phyloP scores from a whole-genome alignment of 1,140 invertebrate genomes.

The Apolygus lucorum region DNA sequence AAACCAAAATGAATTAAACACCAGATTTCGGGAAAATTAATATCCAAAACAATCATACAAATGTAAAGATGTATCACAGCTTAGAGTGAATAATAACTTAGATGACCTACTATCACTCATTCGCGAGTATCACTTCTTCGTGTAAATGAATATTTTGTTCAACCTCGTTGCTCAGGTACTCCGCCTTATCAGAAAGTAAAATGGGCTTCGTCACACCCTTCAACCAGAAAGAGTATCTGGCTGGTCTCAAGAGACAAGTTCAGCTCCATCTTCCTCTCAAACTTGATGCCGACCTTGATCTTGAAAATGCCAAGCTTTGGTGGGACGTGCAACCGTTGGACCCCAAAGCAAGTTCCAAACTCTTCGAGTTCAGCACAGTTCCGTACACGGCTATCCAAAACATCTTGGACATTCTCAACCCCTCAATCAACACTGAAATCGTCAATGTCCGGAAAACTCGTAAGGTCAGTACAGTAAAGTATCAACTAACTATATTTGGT shows the following conservation, averaged over 20 bases:
- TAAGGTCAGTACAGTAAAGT: background rate
- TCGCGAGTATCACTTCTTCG: no score
- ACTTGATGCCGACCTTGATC: constrained; percentile 40
- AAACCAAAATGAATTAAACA: no score
- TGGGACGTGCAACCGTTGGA: constrained; percentile 42
- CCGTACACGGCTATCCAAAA: constrained; percentile 50
- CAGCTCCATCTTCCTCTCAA: constrained; percentile 47
- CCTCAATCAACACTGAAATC: constrained; percentile 34
- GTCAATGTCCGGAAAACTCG: background rate
- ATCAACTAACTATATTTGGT: no score
- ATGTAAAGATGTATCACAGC: no score
- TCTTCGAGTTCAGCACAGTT: constrained; percentile 47
- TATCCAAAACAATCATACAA: no score
- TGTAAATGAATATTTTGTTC: no score
- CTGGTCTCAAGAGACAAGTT: constrained; percentile 49
- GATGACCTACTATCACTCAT: no score
- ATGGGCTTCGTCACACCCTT: constrained; percentile 55
- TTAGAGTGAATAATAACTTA: no score
- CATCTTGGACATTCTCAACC: constrained; percentile 45
- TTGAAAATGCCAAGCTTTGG: constrained; percentile 39
- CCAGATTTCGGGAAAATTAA: no score
- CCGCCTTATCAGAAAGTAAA: constrained; percentile 45
- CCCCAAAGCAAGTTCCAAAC: constrained; percentile 38
- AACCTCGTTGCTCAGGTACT: no score
- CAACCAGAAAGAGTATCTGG: constrained; percentile 45